phyloP scores from a whole-genome alignment of 2,797 vertebrate species.

The Melanotaenia nigrans region DNA sequence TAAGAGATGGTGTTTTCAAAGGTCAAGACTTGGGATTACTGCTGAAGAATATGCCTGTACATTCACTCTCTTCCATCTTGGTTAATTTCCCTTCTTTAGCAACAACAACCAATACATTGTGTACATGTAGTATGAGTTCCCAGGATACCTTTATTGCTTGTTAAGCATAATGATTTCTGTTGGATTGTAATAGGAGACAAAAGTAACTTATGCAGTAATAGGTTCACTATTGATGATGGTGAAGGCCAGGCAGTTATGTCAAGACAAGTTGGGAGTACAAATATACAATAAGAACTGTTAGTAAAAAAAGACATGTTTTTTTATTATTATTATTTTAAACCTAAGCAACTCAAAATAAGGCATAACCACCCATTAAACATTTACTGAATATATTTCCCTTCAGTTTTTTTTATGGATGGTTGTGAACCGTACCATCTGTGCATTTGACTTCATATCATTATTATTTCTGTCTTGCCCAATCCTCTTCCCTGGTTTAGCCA shows the following conservation, averaged over 20 bases:
- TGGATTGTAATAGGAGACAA: not conserved
- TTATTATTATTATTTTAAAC: no score
- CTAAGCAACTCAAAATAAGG: not conserved
- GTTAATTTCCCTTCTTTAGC: constrained; percentile 2
- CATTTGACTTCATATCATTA: constrained; percentile 22
- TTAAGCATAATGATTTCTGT: not conserved
- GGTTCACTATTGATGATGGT: not conserved
- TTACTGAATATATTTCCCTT: not conserved
- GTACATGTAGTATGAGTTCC: not conserved
- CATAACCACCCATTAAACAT: not conserved
- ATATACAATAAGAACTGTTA: no score
- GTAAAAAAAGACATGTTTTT: no score
- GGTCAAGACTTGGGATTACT: constrained; percentile 28
- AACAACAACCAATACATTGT: not conserved
- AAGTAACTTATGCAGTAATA: not conserved
- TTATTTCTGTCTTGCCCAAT: constrained; percentile 28
- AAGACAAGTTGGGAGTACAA: no score
- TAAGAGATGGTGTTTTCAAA: constrained; percentile 36
- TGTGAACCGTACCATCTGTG: constrained; percentile 1
- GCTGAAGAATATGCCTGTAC: constrained; percentile 11
- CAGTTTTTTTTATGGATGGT: not conserved
- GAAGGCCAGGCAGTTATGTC: not conserved
- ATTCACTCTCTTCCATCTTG: constrained; percentile 6
- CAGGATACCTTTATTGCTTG: no score
- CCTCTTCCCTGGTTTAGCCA: constrained; percentile 28